phyloP scores from a whole-genome alignment of 2,888 invertebrate genomes.

The Ichneumoninae sp. region DNA sequence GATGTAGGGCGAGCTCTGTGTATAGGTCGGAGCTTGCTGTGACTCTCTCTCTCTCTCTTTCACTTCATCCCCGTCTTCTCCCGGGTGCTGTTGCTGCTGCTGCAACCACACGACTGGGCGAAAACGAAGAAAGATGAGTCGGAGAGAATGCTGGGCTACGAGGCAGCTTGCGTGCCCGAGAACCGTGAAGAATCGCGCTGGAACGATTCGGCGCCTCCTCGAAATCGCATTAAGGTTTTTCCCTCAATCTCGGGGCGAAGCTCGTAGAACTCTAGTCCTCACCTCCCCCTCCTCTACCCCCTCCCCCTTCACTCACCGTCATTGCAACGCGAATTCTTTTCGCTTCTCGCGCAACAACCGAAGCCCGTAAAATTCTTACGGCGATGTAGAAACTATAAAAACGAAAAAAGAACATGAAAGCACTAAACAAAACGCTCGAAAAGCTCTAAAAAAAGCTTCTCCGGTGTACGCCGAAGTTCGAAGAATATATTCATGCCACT shows the following conservation, averaged over 20 bases:
- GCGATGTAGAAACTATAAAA: conserved; percentile 43
- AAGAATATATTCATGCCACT: conserved; percentile 40
- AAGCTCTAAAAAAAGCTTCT: conserved; percentile 35
- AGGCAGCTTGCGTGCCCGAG: conserved; percentile 53
- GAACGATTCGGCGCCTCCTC: conserved; percentile 64
- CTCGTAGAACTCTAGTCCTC: conserved; percentile 24
- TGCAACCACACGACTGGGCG: conserved; percentile 15
- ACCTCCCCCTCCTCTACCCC: conserved; percentile 8
- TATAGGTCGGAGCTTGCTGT: conserved; percentile 13
- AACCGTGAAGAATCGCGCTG: conserved; percentile 57
- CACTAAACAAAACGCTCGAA: conserved; percentile 38
- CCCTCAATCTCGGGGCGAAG: conserved; percentile 55
- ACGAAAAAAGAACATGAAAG: conserved; percentile 36
- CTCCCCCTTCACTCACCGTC: not conserved
- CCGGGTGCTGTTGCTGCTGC: conserved; percentile 17
- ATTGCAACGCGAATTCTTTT: conserved; percentile 8
- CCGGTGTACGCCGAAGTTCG: conserved; percentile 15
- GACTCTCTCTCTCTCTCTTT: conserved; percentile 13
- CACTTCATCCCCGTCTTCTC: not conserved
- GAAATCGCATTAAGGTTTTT: conserved; percentile 67
- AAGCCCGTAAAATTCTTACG: conserved; percentile 57
- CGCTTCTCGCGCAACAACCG: conserved; percentile 43
- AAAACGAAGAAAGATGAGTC: conserved; percentile 67
- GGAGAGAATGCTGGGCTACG: conserved; percentile 46
- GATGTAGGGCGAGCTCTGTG: not conserved